Percentiles rank a stretch among this genome's conserved stretches.
phyloP scores from a whole-genome alignment of 2,888 invertebrate species.

The Microplitis deprimator region DNA sequence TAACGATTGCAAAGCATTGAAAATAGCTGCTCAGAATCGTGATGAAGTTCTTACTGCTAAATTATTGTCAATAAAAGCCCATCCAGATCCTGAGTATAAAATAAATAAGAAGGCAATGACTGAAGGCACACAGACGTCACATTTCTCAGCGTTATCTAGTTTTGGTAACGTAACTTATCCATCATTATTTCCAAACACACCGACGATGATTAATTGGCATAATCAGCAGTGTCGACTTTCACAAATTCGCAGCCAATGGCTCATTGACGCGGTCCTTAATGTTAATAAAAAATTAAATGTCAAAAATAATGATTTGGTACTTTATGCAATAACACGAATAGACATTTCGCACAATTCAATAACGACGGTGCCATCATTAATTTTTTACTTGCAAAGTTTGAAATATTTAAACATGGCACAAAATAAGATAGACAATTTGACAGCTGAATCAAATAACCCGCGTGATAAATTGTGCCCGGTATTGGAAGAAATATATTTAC shows the following conservation, averaged over 20 bases:
- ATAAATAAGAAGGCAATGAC: slow-evolving; percentile 91
- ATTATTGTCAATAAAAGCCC: slow-evolving; percentile 88
- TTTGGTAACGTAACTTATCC: slow-evolving; percentile 81
- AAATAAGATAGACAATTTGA: slow-evolving; percentile 85
- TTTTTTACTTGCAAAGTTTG: slow-evolving; percentile 88
- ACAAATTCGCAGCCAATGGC: slow-evolving; percentile 85
- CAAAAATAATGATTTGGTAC: slow-evolving; percentile 80
- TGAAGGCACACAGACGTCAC: slow-evolving; percentile 75
- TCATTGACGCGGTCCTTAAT: slow-evolving; percentile 86
- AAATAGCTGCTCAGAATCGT: slow-evolving; percentile 81
- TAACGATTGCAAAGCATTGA: slow-evolving; percentile 86
- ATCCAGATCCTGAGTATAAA: slow-evolving; percentile 92
- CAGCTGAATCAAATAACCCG: slow-evolving; percentile 69
- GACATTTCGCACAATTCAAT: slow-evolving; percentile 94
- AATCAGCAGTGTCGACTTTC: slow-evolving; percentile 81
- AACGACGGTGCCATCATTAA: slow-evolving; percentile 82
- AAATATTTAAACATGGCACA: slow-evolving; percentile 89
- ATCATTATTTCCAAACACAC: slow-evolving; percentile 85
- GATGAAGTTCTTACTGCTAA: slow-evolving; percentile 85
- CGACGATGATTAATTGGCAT: slow-evolving; percentile 95
- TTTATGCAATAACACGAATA: slow-evolving; percentile 93
- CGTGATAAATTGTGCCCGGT: slow-evolving; percentile 81
- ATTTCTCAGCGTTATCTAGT: slow-evolving; percentile 73
- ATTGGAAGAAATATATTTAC: slow-evolving; percentile 90
- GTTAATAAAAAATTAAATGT: slow-evolving; percentile 83